Percentiles rank a stretch among this genome's conserved stretches.
These are phyloP conservation scores for Chionis minor DNA, from an alignment of 2,113 vertebrate genomes.

Conservation along the genomic window DNA sequence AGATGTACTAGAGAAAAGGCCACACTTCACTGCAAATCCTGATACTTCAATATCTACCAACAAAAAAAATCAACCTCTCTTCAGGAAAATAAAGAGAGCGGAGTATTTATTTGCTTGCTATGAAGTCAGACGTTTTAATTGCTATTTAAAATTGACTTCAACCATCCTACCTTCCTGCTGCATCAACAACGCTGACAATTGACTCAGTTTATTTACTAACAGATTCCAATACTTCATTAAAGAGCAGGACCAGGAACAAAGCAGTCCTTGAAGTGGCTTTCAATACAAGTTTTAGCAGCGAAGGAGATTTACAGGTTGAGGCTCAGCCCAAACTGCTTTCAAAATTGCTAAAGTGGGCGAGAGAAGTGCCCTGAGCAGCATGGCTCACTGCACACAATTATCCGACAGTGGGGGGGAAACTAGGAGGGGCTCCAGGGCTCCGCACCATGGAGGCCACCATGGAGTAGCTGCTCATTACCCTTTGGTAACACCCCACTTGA, in stretches of 20 bases:
- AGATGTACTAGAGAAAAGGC: neutral
- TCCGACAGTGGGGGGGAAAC: neutral
- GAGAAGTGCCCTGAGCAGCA: neutral
- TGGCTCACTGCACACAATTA: neutral
- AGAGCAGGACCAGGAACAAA: slow-evolving; percentile 58
- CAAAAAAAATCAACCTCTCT: neutral
- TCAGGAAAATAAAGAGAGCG: neutral
- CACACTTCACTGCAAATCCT: neutral
- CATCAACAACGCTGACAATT: slow-evolving; percentile 39
- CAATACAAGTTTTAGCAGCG: slow-evolving; percentile 30
- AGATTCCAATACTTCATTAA: slow-evolving; percentile 67
- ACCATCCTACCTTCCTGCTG: slow-evolving; percentile 26
- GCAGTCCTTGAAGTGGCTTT: slow-evolving; percentile 62
- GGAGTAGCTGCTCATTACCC: neutral
- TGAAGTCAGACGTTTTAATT: slow-evolving; percentile 40
- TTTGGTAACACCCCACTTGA: neutral
- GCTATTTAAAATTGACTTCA: slow-evolving; percentile 19
- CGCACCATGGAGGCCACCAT: rapidly evolving
- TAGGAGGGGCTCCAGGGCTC: neutral
- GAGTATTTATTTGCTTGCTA: slow-evolving; percentile 1
- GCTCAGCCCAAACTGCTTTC: neutral
- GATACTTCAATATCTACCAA: neutral
- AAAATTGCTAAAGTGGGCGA: slow-evolving; percentile 1
- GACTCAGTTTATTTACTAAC: slow-evolving; percentile 68
- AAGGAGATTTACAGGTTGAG: slow-evolving; percentile 35